phyloP scores from a whole-genome alignment of 2,797 vertebrate species.

The Malacoctenus gilli region DNA sequence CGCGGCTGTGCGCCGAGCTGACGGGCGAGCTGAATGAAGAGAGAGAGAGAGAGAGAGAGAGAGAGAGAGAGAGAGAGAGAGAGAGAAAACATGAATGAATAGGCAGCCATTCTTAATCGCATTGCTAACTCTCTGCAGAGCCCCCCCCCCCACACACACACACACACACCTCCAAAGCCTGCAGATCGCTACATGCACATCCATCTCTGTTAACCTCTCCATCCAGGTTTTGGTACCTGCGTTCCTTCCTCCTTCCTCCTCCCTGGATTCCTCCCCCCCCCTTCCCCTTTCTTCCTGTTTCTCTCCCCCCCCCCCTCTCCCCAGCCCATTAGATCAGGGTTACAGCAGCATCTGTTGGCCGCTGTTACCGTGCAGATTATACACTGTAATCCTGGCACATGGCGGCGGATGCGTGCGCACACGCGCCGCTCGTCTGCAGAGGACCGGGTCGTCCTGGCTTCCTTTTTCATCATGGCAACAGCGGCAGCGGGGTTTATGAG shows the following conservation, averaged over 20 bases:
- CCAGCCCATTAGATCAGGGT: constrained; percentile 33
- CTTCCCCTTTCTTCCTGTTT: constrained; percentile 7
- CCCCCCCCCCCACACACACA: no score
- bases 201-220: no score
- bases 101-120: constrained; percentile 72
- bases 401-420: constrained; percentile 33
- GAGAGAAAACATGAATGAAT: constrained; percentile 74
- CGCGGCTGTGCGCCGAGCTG: constrained; percentile 23
- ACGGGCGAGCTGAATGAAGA: constrained; percentile 57
- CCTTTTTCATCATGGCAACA: constrained; percentile 59
- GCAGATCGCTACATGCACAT: no score
- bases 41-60: no score
- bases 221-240: no score
- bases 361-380: constrained; percentile 86
- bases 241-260: constrained; percentile 8
- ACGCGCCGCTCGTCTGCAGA: constrained; percentile 50
- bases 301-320: constrained; percentile 12
- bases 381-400: constrained; percentile 78
- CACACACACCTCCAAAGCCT: no score
- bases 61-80: no score
- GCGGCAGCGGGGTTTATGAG: constrained; percentile 49
- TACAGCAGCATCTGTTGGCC: constrained; percentile 34
- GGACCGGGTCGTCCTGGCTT: constrained; percentile 71
- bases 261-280: constrained; percentile 10
- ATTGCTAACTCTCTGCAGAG: no score